Evolutionary conservation across 2,888 invertebrate genomes (phyloP), one percentile per base, ranked within the genome.

Genomic region (Peribatodes rhomboidaria): DNA sequence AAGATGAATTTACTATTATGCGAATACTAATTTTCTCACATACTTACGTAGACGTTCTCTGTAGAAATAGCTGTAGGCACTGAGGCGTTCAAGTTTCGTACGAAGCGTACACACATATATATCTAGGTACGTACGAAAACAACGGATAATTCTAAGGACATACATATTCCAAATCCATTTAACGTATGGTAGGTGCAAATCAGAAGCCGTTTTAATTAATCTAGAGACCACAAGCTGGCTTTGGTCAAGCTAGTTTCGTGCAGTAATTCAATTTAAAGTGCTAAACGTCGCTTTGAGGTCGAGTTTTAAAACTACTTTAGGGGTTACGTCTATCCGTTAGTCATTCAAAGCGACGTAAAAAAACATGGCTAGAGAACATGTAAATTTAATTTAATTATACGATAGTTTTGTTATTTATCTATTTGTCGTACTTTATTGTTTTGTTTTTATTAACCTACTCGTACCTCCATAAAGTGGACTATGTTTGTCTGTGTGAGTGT

Each of bases 181-280:
- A 52, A 42, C 14, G n/a, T 53, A 31, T 47, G 47, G 49, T 55
- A 22, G 33, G 31, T 55, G 42, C 13, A 22, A 61, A 55, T 61
- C 55, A 55, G 47, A 46, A 47, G 31, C 41, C 14, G 55, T 47
- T 61, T 55, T 55, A 61, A 61, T 61, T 55, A 61, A 54, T 47
- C 53, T 22, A 20, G 22, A 20, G 47, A 49, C 61, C 47, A 39
- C 46, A 49, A 1, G 39, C 9, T 33, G 42, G 55, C 16, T 47
- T 49, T 49, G 55, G 55, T 61, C 41, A 55, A 54, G 61, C 20
- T 16, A 44, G 33, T 50, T 58, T 22, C 27, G 27, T 10, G 47
- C 9, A 18, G 37, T 54, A 61, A 61, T 61, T 41, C 14, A 46
- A 60, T 53, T 46, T 16, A 37, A 31, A 37, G 18, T 33, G 20